Percentiles rank a stretch among this genome's conserved stretches.
These are phyloP conservation scores for Danio choprae DNA, from an alignment of 2,797 vertebrate species.

Conservation along the genomic window DNA sequence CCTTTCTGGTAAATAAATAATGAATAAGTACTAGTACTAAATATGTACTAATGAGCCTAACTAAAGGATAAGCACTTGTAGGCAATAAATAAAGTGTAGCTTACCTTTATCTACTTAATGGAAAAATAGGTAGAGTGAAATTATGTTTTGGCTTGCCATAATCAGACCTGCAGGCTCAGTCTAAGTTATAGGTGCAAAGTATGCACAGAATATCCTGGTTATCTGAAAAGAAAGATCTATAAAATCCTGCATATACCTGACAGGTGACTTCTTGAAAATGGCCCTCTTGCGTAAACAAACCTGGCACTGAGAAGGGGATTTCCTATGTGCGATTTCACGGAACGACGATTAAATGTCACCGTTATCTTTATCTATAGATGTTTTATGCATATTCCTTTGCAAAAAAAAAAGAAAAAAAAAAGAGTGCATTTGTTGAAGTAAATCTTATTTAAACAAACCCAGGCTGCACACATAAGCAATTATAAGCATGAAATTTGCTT, in stretches of 20 bases:
- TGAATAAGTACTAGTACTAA: no score
- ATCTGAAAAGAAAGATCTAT: constrained; percentile 14
- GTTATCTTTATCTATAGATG: background rate
- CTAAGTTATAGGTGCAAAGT: background rate
- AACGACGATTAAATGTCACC: background rate
- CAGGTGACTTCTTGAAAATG: constrained; percentile 19
- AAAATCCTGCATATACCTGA: constrained; percentile 13
- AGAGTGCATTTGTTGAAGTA: background rate
- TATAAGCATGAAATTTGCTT: background rate
- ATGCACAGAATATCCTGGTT: background rate
- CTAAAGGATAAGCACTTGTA: no score
- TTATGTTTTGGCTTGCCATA: no score
- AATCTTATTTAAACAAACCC: background rate
- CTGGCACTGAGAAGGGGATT: constrained; percentile 43
- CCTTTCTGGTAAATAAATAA: no score
- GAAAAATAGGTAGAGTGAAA: no score
- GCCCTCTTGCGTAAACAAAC: background rate
- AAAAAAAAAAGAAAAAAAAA: background rate
- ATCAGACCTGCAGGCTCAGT: background rate
- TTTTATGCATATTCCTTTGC: background rate
- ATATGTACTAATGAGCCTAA: no score
- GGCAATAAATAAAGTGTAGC: no score
- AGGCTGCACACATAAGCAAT: background rate
- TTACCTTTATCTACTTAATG: no score
- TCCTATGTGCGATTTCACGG: constrained; percentile 26